Evolutionary conservation across 1,140 invertebrate species (phyloP).

Genomic region (Pogonomyrmex californicus): DNA sequence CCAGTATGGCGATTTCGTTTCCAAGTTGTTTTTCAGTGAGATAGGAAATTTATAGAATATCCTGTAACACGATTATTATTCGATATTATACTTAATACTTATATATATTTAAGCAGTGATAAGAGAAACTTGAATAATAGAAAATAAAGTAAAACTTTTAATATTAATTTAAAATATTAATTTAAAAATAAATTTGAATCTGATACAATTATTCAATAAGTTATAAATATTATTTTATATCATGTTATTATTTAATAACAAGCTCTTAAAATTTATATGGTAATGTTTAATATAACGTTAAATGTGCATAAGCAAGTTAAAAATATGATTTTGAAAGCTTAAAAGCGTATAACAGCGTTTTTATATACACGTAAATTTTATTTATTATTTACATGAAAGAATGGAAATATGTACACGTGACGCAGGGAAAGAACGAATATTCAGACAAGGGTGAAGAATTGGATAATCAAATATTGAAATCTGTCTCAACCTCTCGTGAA

Average conservation of each 20-base stretch:
- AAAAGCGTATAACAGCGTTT: not conserved
- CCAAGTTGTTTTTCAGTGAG: not conserved
- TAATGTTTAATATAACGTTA: not conserved
- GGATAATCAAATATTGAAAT: conserved; percentile 58
- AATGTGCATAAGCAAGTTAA: not conserved
- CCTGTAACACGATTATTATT: not conserved
- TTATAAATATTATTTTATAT: not conserved
- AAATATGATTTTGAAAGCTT: not conserved
- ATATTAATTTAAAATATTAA: not conserved
- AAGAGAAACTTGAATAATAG: not conserved
- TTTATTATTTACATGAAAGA: not conserved
- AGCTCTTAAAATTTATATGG: not conserved
- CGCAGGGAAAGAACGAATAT: not conserved
- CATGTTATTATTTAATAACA: not conserved
- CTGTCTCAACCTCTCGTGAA: conserved; percentile 1
- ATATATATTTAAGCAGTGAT: not conserved
- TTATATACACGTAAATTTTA: not conserved
- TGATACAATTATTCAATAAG: not conserved
- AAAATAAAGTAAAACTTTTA: not conserved
- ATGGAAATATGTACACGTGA: not conserved
- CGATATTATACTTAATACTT: not conserved
- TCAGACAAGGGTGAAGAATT: not conserved
- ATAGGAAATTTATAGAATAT: not conserved
- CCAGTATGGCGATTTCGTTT: not conserved
- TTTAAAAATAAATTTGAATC: not conserved